Percentiles rank a stretch among this genome's conserved stretches.
These are phyloP conservation scores for Indicator indicator DNA, from an alignment of 2,113 vertebrate species.

Conservation along the genomic window DNA sequence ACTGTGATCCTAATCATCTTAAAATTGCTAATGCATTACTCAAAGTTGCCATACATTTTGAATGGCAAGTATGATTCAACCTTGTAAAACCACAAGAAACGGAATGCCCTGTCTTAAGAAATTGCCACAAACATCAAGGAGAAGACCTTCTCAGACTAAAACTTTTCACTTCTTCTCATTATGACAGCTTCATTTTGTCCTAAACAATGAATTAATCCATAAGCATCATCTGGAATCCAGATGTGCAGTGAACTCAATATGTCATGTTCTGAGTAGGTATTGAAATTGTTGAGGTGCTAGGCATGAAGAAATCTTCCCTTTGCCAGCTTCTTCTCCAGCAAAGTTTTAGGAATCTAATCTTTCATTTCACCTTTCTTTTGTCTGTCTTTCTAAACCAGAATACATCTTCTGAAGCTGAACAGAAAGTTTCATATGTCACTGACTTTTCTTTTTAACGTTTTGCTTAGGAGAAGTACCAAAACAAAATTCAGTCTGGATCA, in stretches of 20 bases:
- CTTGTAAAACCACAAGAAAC: not conserved
- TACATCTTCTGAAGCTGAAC: not conserved
- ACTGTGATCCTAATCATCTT: not conserved
- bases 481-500: not conserved
- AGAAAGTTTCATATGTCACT: not conserved
- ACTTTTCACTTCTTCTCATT: not conserved
- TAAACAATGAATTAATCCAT: not conserved
- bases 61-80: not conserved
- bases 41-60: not conserved
- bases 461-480: constrained; percentile 2
- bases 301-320: not conserved
- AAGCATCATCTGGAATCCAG: not conserved
- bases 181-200: not conserved
- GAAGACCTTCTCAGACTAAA: not conserved
- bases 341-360: not conserved
- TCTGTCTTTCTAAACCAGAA: not conserved
- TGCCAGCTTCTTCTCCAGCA: not conserved
- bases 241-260: not conserved
- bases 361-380: not conserved
- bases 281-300: not conserved
- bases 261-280: not conserved
- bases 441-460: not conserved
- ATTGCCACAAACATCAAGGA: not conserved
- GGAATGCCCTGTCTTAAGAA: not conserved
- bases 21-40: not conserved